Conservation (phyloP, 2,113 vertebrate genomes). For the Sakesphorus luctuosus region DNA sequence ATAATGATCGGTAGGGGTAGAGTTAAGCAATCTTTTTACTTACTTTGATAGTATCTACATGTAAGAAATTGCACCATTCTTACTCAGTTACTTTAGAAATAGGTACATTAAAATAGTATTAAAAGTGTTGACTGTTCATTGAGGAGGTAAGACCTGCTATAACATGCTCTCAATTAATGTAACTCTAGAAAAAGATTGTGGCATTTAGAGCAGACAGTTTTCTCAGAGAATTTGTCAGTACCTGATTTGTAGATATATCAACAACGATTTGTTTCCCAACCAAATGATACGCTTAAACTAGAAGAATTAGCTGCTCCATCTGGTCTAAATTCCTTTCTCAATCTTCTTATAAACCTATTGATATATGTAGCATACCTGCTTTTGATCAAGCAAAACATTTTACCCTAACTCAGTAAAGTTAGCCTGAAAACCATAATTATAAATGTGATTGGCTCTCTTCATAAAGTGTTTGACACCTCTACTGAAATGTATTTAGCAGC, state of each 20-base stretch:
- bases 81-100: not conserved
- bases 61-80: not conserved
- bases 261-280: not conserved
- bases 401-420: not conserved
- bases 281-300: not conserved
- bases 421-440: slow-evolving; percentile 28
- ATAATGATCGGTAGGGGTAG: not conserved
- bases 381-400: slow-evolving; percentile 34
- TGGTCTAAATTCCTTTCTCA: slow-evolving; percentile 34
- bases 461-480: slow-evolving; percentile 39
- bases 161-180: not conserved
- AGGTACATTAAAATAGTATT: not conserved
- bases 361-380: slow-evolving; percentile 28
- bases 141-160: not conserved
- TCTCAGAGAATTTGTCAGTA: not conserved
- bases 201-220: not conserved
- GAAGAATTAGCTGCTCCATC: slow-evolving; percentile 10
- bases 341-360: slow-evolving; percentile 26
- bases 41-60: not conserved
- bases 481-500: slow-evolving; percentile 47
- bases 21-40: not conserved
- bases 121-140: not conserved
- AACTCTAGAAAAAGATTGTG: not conserved
- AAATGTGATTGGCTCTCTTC: not conserved
- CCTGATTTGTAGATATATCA: not conserved